These are phyloP conservation scores for Apaloderma vittatum DNA, from an alignment of 2,113 vertebrate species.

Conservation along the genomic window DNA sequence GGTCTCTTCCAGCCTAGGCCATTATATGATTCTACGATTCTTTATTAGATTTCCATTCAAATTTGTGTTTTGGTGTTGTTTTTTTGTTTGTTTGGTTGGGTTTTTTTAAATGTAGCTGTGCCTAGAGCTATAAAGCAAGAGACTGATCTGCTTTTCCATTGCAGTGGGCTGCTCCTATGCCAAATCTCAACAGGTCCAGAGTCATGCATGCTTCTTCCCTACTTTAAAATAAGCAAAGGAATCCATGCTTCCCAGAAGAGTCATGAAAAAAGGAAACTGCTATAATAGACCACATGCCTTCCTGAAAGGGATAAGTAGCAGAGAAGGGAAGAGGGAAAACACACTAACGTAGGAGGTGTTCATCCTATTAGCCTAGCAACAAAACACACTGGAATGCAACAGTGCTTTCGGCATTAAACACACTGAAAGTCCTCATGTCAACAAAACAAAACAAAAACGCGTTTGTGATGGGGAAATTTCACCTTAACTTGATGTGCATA, in stretches of 20 bases:
- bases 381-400: conserved; percentile 7
- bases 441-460: not conserved
- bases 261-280: not conserved
- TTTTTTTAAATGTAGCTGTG: not conserved
- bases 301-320: conserved; percentile 9
- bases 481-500: not conserved
- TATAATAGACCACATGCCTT: not conserved
- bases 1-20: too few species aligned
- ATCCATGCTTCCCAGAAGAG: conserved; percentile 11
- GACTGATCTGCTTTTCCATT: not conserved
- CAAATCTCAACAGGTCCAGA: not conserved
- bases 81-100: not conserved
- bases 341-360: not conserved
- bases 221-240: conserved; percentile 30
- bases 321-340: not conserved
- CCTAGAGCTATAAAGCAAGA: not conserved
- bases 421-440: not conserved
- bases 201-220: not conserved
- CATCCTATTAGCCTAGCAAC: conserved; percentile 63
- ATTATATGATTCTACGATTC: too few species aligned
- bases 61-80: not conserved
- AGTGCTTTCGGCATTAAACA: not conserved
- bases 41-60: conserved; percentile 12
- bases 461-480: not conserved
- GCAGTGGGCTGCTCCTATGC: not conserved